A percentile compares a stretch with the other conserved stretches of the same genome.
These are phyloP conservation scores for Elgonia sp. DNA, from an alignment of 2,888 invertebrate genomes.

Conservation along the genomic window DNA sequence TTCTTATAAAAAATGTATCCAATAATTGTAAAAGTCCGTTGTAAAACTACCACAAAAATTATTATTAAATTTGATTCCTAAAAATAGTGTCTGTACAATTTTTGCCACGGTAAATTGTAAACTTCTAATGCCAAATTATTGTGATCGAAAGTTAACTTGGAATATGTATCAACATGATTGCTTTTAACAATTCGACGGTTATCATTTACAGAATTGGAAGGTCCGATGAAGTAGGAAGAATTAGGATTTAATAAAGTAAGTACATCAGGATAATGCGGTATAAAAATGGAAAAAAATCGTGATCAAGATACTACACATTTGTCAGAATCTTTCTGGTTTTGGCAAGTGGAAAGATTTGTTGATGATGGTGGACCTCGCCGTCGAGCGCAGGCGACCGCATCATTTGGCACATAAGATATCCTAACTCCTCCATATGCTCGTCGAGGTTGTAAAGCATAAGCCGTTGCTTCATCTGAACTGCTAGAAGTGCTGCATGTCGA, in stretches of 20 bases:
- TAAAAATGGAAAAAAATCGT: slow-evolving; percentile 19
- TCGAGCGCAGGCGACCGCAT: slow-evolving; percentile 94
- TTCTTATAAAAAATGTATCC: background rate
- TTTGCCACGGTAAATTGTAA: slow-evolving; percentile 38
- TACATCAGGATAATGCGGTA: background rate
- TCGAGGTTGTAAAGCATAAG: slow-evolving; percentile 94
- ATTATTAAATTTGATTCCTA: background rate
- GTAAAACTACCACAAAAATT: background rate
- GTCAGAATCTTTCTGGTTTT: slow-evolving; percentile 90
- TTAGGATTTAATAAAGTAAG: background rate
- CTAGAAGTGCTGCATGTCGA: slow-evolving; percentile 95
- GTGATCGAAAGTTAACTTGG: slow-evolving; percentile 4
- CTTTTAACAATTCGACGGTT: background rate
- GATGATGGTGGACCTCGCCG: slow-evolving; percentile 88
- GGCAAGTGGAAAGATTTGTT: slow-evolving; percentile 77
- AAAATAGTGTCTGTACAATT: slow-evolving; percentile 34
- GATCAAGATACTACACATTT: slow-evolving; percentile 96
- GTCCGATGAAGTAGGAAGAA: background rate
- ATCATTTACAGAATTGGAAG: background rate
- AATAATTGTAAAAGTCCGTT: background rate
- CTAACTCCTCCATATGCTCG: slow-evolving; percentile 95
- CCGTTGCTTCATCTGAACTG: slow-evolving; percentile 95
- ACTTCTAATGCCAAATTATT: background rate
- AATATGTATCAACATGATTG: background rate
- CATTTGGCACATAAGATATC: slow-evolving; percentile 97